Percentiles rank a stretch among this genome's conserved stretches.
These are phyloP conservation scores for Drosophila prolongata DNA, from an alignment of 2,888 invertebrate species.

Conservation along the genomic window DNA sequence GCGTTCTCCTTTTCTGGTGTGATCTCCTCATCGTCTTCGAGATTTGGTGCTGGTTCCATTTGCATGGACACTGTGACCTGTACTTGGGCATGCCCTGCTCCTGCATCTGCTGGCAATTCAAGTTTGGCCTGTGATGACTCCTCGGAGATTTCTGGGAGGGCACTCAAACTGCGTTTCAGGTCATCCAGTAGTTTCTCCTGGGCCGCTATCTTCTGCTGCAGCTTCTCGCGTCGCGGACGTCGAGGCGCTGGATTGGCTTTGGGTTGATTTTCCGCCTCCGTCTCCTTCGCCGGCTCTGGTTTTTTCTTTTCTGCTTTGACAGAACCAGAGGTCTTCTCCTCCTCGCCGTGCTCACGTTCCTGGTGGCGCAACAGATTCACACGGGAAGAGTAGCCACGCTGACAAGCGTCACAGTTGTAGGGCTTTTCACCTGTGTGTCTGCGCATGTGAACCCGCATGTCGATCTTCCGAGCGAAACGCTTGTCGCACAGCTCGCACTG, in stretches of 20 bases:
- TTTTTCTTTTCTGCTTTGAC: constrained; percentile 5
- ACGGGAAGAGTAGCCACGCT: constrained; percentile 81
- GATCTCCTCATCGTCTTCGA: constrained; percentile 55
- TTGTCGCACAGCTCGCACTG: constrained; percentile 82
- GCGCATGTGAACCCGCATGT: constrained; percentile 82
- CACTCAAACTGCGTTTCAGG: constrained; percentile 59
- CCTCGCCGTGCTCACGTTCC: constrained; percentile 72
- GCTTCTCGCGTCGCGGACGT: constrained; percentile 65
- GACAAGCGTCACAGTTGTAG: constrained; percentile 76
- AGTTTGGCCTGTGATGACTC: constrained; percentile 46
- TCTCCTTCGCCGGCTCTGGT: background rate
- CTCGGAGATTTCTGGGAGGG: constrained; percentile 51
- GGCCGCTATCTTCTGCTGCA: constrained; percentile 66
- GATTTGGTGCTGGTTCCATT: constrained; percentile 60
- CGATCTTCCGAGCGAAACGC: constrained; percentile 81
- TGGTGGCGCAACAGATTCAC: constrained; percentile 80
- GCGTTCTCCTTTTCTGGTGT: constrained; percentile 71
- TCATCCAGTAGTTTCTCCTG: constrained; percentile 71
- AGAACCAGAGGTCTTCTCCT: background rate
- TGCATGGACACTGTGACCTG: constrained; percentile 82
- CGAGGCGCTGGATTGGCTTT: constrained; percentile 36
- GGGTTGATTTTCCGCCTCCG: background rate
- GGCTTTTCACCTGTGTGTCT: constrained; percentile 83
- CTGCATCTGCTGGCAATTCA: constrained; percentile 54
- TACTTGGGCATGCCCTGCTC: constrained; percentile 61